Percentiles rank a stretch among this genome's conserved stretches.
Conservation (phyloP, 2,113 vertebrate species). For the Rhegmatorhina hoffmannsi region DNA sequence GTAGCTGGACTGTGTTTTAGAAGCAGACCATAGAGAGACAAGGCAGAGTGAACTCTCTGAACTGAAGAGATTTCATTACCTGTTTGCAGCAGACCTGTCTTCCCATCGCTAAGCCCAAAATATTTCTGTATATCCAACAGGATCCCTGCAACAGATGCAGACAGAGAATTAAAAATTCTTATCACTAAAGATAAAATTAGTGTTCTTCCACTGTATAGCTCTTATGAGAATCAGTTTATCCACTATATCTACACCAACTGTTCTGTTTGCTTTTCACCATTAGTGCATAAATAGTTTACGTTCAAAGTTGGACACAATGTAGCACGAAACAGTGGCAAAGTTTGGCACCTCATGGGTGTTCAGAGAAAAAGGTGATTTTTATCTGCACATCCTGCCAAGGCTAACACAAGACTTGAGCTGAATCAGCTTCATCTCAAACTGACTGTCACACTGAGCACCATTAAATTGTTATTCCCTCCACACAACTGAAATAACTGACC, state of each 20-base stretch:
- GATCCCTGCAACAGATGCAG: conserved; percentile 79
- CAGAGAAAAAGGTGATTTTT: not conserved
- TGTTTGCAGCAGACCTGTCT: conserved; percentile 88
- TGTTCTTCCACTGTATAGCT: not conserved
- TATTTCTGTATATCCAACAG: conserved; percentile 86
- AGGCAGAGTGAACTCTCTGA: not conserved
- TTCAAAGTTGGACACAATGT: not conserved
- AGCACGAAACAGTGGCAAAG: not conserved
- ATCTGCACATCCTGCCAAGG: not conserved
- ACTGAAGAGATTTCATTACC: conserved; percentile 73
- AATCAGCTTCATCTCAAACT: not conserved
- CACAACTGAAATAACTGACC: not conserved
- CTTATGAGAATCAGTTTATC: not conserved
- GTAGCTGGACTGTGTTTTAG: not conserved
- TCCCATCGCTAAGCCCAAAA: conserved; percentile 80
- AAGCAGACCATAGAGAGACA: not conserved
- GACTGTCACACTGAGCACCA: not conserved
- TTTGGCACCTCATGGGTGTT: not conserved
- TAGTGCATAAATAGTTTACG: not conserved
- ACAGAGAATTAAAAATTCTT: not conserved
- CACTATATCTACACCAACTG: not conserved
- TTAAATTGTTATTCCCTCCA: not conserved
- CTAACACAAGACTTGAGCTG: not conserved
- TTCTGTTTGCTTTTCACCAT: not conserved
- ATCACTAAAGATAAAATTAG: not conserved